Base-by-base conservation (phyloP, 1,140 invertebrate genomes). In the Oryzaephilus surinamensis region DNA sequence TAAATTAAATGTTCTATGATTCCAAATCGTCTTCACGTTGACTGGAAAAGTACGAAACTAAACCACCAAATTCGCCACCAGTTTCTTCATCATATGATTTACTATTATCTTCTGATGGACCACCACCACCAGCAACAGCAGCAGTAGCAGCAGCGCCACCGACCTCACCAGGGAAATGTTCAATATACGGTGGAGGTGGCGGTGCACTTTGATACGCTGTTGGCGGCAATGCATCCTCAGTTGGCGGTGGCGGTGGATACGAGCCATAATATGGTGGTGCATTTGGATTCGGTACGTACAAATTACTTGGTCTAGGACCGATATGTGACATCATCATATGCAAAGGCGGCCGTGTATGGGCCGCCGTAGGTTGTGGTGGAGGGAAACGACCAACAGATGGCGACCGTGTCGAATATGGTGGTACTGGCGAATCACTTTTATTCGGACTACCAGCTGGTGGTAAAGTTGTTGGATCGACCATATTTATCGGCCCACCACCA, bases 31-130 rank as follows among this genome's bases (percentile, higher is more conserved):
- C 82, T 55, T 84, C 81, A 42, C 75, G 69, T 62, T 86, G 83
- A 62, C 82, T 85, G 40, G 83, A 86, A 64, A 87, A 87, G 62
- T 88, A 88, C 41, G 83, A 86, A n/a, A 86, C 83, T 39, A 87
- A 66, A 10, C 83, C 83, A n/a, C 81, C 81, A 61, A 85, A 86
- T 53, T 83, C 82, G 18, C 81, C 72, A 29, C 71, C 69, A 27
- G 73, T 72, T 46, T 76, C 73, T 38, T 66, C 67, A 32, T 63
- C 63, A 12, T 61, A 65, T 14, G 63, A 54, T 40, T 63, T 63
- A 32, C 49, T 52, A 24, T 49, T 52, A 27, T 48, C 48, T n/a
- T 53, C 27, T 10, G 47, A 42, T 3, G 58, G 42, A 20, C 19
- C 8, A 24, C 23, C 8, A 24, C 23, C 8, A 24, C 23, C n/a